Evolutionary conservation across 35 echinoderm and acorn worm genomes (phyloP).

Genomic region (Hemicentrotus pulcherrimus): DNA sequence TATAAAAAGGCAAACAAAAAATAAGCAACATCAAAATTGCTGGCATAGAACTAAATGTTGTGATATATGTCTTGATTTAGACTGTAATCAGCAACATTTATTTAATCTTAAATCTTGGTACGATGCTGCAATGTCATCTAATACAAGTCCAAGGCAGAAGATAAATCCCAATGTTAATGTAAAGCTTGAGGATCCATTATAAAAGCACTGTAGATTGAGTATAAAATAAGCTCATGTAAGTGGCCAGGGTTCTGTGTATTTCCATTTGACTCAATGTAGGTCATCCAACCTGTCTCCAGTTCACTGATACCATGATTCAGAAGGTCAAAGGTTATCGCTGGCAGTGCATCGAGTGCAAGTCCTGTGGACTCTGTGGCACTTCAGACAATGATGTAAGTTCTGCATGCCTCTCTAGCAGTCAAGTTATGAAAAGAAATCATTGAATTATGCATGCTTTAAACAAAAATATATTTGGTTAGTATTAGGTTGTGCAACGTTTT

Average conservation of each 20-base stretch:
- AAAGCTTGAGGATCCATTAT: no score
- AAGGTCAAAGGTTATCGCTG: constrained; percentile 98
- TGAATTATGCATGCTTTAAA: neutral
- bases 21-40: no score
- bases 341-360: constrained; percentile 99
- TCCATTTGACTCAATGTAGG: constrained; percentile 62
- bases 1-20: no score
- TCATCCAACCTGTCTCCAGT: constrained; percentile 97
- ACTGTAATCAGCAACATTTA: no score
- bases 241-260: neutral
- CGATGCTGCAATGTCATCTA: no score
- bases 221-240: neutral
- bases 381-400: constrained; percentile 99
- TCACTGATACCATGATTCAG: constrained; percentile 88
- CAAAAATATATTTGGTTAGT: neutral
- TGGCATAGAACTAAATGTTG: no score
- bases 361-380: constrained; percentile 93
- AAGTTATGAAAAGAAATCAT: neutral
- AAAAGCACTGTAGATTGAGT: neutral
- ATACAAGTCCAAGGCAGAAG: no score
- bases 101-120: no score
- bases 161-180: no score
- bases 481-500: neutral
- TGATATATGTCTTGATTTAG: no score
- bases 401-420: neutral